phyloP scores from a whole-genome alignment of 2,113 vertebrate species.

The Tenebrosternarchus preto region DNA sequence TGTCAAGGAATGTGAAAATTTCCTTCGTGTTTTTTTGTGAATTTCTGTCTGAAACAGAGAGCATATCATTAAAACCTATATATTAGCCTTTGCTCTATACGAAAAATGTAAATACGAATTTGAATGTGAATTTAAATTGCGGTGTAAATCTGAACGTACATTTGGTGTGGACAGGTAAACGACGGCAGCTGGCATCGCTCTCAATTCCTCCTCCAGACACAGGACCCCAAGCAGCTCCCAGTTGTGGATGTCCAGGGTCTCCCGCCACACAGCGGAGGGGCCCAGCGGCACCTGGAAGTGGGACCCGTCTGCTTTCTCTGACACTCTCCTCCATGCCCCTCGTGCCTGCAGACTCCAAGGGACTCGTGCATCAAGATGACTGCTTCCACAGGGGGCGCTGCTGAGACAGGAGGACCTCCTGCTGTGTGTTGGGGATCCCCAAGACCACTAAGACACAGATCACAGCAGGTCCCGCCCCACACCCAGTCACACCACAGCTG shows the following conservation, averaged over 20 bases:
- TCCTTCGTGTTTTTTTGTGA: too few relatives aligned
- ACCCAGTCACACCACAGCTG: not conserved
- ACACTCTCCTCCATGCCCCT: conserved; percentile 48
- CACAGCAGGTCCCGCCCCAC: not conserved
- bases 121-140: not conserved
- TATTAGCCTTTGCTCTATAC: too few relatives aligned
- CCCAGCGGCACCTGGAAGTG: conserved; percentile 81
- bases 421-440: not conserved
- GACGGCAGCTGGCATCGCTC: conserved; percentile 92
- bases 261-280: conserved; percentile 69
- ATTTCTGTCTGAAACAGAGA: too few relatives aligned
- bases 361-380: conserved; percentile 37
- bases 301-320: conserved; percentile 92
- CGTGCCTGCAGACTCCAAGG: conserved; percentile 46
- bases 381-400: conserved; percentile 6
- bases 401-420: conserved; percentile 48
- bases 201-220: conserved; percentile 87
- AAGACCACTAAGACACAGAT: not conserved
- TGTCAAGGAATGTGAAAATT: too few relatives aligned
- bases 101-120: too few relatives aligned
- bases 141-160: not conserved
- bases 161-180: conserved; percentile 80
- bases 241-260: conserved; percentile 80
- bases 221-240: conserved; percentile 88
- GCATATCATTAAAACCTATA: too few relatives aligned